Evolutionary conservation across 2,888 invertebrate species (phyloP), one percentile per base, ranked within the genome.

Genomic region (Polydrusus cervinus): DNA sequence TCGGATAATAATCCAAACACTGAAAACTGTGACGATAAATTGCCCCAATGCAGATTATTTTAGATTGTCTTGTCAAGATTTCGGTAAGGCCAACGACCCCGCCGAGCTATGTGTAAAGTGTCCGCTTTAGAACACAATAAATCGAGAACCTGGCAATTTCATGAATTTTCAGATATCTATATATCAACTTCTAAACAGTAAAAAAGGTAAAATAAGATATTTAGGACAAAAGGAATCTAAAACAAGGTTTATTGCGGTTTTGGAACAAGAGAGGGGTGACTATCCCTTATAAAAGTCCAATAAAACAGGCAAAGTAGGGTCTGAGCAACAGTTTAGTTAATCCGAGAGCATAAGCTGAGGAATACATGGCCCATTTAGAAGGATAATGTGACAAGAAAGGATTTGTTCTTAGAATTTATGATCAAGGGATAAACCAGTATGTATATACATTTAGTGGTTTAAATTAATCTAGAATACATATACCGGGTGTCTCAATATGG

Each of bases 261-360:
- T 60, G 57, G 38, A 38, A 60, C 38, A 68, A 8, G n/a, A 38
- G 55, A 57, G 57, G 45, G 57, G 68, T 43, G 55, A 25, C 45
- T 53, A 57, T 45, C 57, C 67, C 68, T 51, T 43, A 34, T 68
- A 57, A 68, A 45, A 57, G 20, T 43, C 55, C 25, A 43, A 55
- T 68, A 55, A 55, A 68, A 68, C 57, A 60, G 38, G 20, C 30
- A 20, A 40, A 67, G 67, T 53, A 16, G 20, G 57, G 18, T 30
- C 57, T 38, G 25, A 68, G 68, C 68, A 68, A 68, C 68, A 68
- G 68, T 68, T 34, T 34, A 57, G 8, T 40, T 68, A 68, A 55
- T 68, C 43, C 68, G 43, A 9, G 57, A 16, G 55, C 68, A 53
- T 14, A 68, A 20, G 55, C 30, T 40, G 10, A 10, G 11, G 18